Evolutionary conservation across 2,888 invertebrate species (phyloP).

Genomic region (Liopterus haemorrhoidalis): DNA sequence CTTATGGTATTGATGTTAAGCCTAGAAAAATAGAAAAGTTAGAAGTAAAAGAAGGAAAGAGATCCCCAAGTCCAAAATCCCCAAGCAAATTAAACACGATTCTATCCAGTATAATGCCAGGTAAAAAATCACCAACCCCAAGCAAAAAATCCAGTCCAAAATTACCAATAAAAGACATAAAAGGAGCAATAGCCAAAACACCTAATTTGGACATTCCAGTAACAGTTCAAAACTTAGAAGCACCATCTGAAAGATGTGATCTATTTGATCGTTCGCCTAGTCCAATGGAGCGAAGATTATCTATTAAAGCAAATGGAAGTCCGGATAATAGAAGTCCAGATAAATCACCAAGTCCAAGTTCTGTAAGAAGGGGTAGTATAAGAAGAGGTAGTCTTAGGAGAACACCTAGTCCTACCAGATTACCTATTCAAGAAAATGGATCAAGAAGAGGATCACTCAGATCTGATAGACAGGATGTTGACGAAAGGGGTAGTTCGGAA

Average conservation of each 20-base stretch:
- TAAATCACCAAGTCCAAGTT: slow-evolving; percentile 33
- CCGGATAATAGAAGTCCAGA: slow-evolving; percentile 14
- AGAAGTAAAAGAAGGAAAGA: slow-evolving; percentile 17
- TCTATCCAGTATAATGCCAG: slow-evolving; percentile 11
- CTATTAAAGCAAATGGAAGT: slow-evolving; percentile 17
- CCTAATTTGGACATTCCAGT: slow-evolving; percentile 7
- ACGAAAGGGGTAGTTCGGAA: slow-evolving; percentile 65
- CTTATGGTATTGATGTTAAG: slow-evolving; percentile 49
- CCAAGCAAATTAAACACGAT: slow-evolving; percentile 11
- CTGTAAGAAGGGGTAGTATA: slow-evolving; percentile 20
- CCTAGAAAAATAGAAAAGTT: slow-evolving; percentile 32
- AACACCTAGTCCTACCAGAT: slow-evolving; percentile 14
- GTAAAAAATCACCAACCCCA: slow-evolving; percentile 11
- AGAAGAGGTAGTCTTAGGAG: slow-evolving; percentile 5
- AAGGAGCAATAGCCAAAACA: not conserved
- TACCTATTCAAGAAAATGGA: slow-evolving; percentile 3
- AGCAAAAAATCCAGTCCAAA: slow-evolving; percentile 25
- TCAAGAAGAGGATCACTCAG: slow-evolving; percentile 13
- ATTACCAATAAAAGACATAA: slow-evolving; percentile 16
- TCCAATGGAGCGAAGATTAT: slow-evolving; percentile 8
- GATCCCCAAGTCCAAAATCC: slow-evolving; percentile 10
- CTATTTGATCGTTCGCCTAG: slow-evolving; percentile 23
- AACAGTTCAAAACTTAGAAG: slow-evolving; percentile 14
- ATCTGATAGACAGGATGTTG: slow-evolving; percentile 36
- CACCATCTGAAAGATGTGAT: slow-evolving; percentile 10